phyloP scores from a whole-genome alignment of 2,888 invertebrate genomes.

The Drosophila crucigera region DNA sequence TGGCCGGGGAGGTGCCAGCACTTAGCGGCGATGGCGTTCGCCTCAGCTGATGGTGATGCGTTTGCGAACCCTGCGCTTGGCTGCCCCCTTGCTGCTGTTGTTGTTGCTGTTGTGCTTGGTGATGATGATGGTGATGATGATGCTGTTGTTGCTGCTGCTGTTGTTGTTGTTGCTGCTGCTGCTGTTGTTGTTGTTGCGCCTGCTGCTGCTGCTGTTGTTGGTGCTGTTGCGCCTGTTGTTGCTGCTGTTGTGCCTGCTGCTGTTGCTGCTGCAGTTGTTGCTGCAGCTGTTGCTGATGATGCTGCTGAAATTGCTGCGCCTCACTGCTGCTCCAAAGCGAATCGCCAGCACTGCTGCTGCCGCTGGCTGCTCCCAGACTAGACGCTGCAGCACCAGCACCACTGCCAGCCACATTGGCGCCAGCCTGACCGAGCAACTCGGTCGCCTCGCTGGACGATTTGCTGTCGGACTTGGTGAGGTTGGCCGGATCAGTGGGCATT shows the following conservation, averaged over 20 bases:
- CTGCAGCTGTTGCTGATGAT: constrained; percentile 87
- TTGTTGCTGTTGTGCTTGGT: constrained; percentile 78
- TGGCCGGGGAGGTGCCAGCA: constrained; percentile 89
- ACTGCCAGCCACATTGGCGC: constrained; percentile 73
- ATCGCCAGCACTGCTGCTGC: constrained; percentile 85
- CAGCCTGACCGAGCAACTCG: constrained; percentile 86
- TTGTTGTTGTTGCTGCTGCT: constrained; percentile 53
- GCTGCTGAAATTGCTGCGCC: constrained; percentile 86
- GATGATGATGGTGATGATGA: constrained; percentile 77
- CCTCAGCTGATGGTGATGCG: constrained; percentile 87
- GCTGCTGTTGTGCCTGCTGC: constrained; percentile 87
- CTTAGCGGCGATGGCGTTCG: constrained; percentile 86
- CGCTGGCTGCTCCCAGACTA: constrained; percentile 72
- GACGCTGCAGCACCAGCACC: constrained; percentile 73
- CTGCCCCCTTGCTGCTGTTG: constrained; percentile 88
- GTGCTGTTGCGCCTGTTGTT: constrained; percentile 86
- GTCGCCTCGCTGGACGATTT: constrained; percentile 86
- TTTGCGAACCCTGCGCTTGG: constrained; percentile 87
- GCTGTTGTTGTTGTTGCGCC: constrained; percentile 73
- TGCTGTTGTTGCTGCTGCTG: constrained; percentile 70
- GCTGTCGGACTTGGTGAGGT: constrained; percentile 90
- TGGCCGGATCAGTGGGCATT: constrained; percentile 92
- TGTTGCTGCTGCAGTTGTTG: constrained; percentile 87
- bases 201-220: constrained; percentile 84
- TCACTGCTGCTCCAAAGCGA: constrained; percentile 86